Evolutionary conservation across 2,113 vertebrate species (phyloP), one percentile per base, ranked within the genome.

Genomic region (Periophthalmus modestus): DNA sequence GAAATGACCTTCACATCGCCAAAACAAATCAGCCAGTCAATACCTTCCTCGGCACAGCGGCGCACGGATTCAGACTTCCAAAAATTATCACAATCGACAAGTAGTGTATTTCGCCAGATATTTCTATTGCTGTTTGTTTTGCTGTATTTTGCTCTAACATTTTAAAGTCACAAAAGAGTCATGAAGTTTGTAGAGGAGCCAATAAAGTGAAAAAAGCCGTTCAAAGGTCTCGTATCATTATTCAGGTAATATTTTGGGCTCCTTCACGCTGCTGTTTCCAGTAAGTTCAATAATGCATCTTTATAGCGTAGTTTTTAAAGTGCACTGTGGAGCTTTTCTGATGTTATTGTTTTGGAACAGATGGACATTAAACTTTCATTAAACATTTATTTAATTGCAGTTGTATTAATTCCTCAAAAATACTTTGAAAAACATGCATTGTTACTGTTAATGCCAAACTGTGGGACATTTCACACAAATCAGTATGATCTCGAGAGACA

Each of bases 1-100:
- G 75, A 72, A 65, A 43, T 80, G 80, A 84, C 80, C 80, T 82
- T 85, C 69, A 82, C 0, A 10, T 19, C 62, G 39, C 50, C 14
- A 55, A 58, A 68, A 76, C 71, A 81, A 82, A 78, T 74, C 68
- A 68, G 72, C 4, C 48, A 71, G 55, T 82, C 79, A 11, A 75
- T 81, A 78, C 47, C 58, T 36, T 2, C 18, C 63, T 65, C 18
- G 55, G 54, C 70, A 19, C 71, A 0, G 5, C 50, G 23, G 28
- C 43, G 69, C 66, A 39, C 66, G 55, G 28, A 52, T 34, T 24
- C 52, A 21, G 58, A 57, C 47, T 77, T 65, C 62, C 48, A 43
- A 69, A 78, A 59, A 71, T 15, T 33, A 61, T 55, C 47, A 9
- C 59, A 68, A 48, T 7, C 2, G 16, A 47, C 58, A 71, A 74